phyloP scores from a whole-genome alignment of 2,113 vertebrate genomes.

The Passer montanus region DNA sequence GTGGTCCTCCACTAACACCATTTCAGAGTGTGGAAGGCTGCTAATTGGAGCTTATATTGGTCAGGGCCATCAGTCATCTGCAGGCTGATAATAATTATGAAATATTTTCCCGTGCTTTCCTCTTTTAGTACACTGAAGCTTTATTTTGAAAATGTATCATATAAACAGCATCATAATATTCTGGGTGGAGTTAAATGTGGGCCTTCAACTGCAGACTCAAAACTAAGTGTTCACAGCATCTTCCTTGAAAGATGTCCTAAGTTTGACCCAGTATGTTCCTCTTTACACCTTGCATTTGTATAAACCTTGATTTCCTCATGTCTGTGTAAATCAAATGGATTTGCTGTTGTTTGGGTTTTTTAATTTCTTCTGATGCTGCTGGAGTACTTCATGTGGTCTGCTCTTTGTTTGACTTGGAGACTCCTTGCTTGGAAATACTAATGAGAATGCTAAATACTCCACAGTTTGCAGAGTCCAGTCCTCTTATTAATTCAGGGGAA shows the following conservation, averaged over 20 bases:
- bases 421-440: not conserved
- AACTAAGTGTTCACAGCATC: not conserved
- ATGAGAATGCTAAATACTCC: not conserved
- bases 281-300: not conserved
- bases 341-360: not conserved
- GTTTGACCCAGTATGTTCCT: not conserved
- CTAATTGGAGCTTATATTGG: not conserved
- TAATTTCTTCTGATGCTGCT: not conserved
- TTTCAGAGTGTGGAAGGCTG: not conserved
- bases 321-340: accelerated
- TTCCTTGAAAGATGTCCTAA: accelerated
- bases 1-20: accelerated
- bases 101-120: not conserved
- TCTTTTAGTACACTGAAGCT: not conserved
- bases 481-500: not conserved
- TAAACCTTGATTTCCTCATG: not conserved
- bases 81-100: not conserved
- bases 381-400: not conserved
- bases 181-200: not conserved
- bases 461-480: not conserved
- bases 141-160: not conserved
- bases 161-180: not conserved
- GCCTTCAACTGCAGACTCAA: not conserved
- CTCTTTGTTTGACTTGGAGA: not conserved
- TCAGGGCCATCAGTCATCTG: not conserved